Evolutionary conservation across 2,888 invertebrate genomes (phyloP).

Genomic region (Dione vanillae): DNA sequence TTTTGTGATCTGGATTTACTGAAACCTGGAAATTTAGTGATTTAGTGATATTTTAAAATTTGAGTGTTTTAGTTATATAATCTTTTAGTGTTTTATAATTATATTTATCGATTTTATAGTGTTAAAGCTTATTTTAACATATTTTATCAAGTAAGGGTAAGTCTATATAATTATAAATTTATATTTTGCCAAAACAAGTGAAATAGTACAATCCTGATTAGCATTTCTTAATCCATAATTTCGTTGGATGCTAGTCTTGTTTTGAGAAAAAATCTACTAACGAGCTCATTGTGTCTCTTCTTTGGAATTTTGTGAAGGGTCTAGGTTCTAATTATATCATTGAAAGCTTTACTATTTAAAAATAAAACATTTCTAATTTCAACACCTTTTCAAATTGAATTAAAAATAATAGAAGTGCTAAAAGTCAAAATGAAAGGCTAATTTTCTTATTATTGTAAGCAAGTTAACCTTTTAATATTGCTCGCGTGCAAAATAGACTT

Average conservation of each 20-base stretch:
- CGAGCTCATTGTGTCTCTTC: slow-evolving; percentile 77
- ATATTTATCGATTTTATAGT: not conserved
- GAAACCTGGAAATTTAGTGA: slow-evolving; percentile 21
- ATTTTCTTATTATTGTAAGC: not conserved
- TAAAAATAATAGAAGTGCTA: slow-evolving; percentile 13
- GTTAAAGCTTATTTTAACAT: not conserved
- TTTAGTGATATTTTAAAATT: slow-evolving; percentile 17
- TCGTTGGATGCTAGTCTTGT: slow-evolving; percentile 54
- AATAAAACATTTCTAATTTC: not conserved
- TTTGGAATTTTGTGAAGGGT: slow-evolving; percentile 69
- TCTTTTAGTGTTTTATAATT: not conserved
- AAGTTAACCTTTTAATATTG: not conserved
- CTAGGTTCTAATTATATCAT: slow-evolving; percentile 66
- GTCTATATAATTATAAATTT: not conserved
- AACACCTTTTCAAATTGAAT: slow-evolving; percentile 1
- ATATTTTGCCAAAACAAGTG: not conserved
- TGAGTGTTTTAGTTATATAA: slow-evolving; percentile 29
- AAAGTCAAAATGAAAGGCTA: not conserved
- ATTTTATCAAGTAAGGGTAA: not conserved
- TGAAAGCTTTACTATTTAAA: slow-evolving; percentile 62
- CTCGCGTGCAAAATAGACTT: slow-evolving; percentile 4
- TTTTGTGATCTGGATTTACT: slow-evolving; percentile 28
- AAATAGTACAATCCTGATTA: slow-evolving; percentile 61
- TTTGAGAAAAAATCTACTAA: slow-evolving; percentile 67
- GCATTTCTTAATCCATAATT: slow-evolving; percentile 60